phyloP scores from a whole-genome alignment of 2,797 vertebrate genomes.

The Denticeps clupeoides region DNA sequence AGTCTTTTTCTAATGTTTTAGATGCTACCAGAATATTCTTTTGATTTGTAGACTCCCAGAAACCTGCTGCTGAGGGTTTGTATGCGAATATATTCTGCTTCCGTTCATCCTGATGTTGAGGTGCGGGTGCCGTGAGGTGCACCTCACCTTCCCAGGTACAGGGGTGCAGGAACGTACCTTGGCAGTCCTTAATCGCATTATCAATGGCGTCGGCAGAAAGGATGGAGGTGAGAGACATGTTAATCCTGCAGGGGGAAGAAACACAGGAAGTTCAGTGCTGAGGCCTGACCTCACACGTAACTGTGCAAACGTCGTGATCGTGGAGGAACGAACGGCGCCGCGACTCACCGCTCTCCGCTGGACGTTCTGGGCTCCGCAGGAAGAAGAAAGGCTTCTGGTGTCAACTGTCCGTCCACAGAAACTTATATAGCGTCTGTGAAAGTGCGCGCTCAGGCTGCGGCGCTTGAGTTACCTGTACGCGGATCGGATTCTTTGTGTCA shows the following conservation, averaged over 20 bases:
- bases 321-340: no score
- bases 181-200: conserved; percentile 86
- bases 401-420: conserved; percentile 37
- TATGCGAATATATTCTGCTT: no score
- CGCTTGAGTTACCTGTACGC: conserved; percentile 73
- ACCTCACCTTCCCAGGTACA: neutral
- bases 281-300: no score
- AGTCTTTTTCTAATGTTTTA: no score
- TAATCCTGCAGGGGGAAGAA: conserved; percentile 54
- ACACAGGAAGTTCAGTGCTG: neutral
- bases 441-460: conserved; percentile 60
- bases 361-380: conserved; percentile 26
- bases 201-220: conserved; percentile 85
- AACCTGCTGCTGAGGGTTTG: no score
- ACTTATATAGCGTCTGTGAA: conserved; percentile 80
- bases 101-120: no score
- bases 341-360: conserved; percentile 55
- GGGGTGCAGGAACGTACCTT: conserved; percentile 61
- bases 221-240: conserved; percentile 85
- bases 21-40: no score
- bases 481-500: conserved; percentile 73
- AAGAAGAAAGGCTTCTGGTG: conserved; percentile 43
- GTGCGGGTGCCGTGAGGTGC: no score
- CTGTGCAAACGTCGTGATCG: no score
- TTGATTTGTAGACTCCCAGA: no score